Base-by-base conservation (phyloP, 2,797 vertebrate species). In the Leucoraja ocellata region DNA sequence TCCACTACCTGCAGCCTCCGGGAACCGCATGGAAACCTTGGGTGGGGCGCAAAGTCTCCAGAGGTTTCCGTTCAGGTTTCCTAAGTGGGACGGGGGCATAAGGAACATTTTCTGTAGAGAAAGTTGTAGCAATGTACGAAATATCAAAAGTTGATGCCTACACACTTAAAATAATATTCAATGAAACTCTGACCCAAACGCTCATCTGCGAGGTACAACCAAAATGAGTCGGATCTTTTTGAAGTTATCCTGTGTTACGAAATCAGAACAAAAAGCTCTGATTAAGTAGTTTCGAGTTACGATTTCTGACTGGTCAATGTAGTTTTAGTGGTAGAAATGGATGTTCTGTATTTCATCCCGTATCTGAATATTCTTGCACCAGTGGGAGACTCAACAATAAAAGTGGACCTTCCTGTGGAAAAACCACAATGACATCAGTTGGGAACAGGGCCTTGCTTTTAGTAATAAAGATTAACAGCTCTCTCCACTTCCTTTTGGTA, bases 311-410 rank as follows among this genome's bases (percentile, higher is more conserved):
- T 68, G 21, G 84, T 18, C 13, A 4, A 16, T 25, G 61, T 28
- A 61, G 32, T 21, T 39, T 71, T 39, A 91, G 71, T 13, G 58
- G 8, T 91, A 39, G 21, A 71, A 90, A 90, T 71, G n/a, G 63
- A 18, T 23, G 28, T 65, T 71, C 16, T 39, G 36, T 23, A 2
- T 25, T 16, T 91, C 71, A 36, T 5, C 86, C 65, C 28, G 63
- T n/a, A 91, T 23, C 63, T 91, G 65, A 91, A 63, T 65, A 36
- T 91, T 91, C 86, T 28, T 91, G n/a, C 14, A 91, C 28, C 86
- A 71, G 32, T 23, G 68, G 86, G 86, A 39, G 58, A 86, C 32
- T 91, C 86, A 71, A 91, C 7, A 68, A 39, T 39, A 6, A 36
- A 8, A n/a, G 23, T 16, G 36, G 36, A 91, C 16, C 63, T 39